Evolutionary conservation across 1,140 invertebrate species (phyloP).

Genomic region (Calosoma granatense): DNA sequence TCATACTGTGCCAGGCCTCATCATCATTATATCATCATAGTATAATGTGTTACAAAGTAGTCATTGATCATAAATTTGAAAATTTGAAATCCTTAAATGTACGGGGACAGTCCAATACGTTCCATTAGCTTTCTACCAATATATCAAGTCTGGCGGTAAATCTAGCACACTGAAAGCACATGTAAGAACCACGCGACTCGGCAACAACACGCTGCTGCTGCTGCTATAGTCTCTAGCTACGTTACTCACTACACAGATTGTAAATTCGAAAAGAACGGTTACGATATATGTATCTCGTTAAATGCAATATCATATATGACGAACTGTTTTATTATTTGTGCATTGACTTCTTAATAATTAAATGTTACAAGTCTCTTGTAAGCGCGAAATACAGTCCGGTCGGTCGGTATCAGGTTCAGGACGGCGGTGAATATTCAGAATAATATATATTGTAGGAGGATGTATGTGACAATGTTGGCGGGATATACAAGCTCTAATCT

Average conservation of each 20-base stretch:
- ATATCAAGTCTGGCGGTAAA: conserved; percentile 24
- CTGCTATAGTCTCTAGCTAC: conserved; percentile 21
- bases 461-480: no score
- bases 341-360: conserved; percentile 26
- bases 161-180: conserved; percentile 37
- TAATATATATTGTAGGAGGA: no score
- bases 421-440: no score
- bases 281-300: conserved; percentile 12
- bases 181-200: conserved; percentile 20
- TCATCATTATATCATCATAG: conserved; percentile 18
- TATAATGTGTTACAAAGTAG: no score
- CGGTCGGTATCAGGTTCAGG: conserved; percentile 13
- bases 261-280: conserved; percentile 21
- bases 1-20: conserved; percentile 34
- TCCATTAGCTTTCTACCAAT: conserved; percentile 22
- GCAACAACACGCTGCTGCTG: conserved; percentile 22
- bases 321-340: conserved; percentile 24
- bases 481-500: no score
- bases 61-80: conserved; percentile 31
- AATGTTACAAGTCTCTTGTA: not conserved
- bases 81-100: conserved; percentile 35
- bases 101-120: conserved; percentile 35
- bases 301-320: conserved; percentile 13
- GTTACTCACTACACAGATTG: conserved; percentile 5
- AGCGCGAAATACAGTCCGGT: conserved; percentile 2